phyloP scores from a whole-genome alignment of 2,797 vertebrate genomes.

The Delichon dasypus region DNA sequence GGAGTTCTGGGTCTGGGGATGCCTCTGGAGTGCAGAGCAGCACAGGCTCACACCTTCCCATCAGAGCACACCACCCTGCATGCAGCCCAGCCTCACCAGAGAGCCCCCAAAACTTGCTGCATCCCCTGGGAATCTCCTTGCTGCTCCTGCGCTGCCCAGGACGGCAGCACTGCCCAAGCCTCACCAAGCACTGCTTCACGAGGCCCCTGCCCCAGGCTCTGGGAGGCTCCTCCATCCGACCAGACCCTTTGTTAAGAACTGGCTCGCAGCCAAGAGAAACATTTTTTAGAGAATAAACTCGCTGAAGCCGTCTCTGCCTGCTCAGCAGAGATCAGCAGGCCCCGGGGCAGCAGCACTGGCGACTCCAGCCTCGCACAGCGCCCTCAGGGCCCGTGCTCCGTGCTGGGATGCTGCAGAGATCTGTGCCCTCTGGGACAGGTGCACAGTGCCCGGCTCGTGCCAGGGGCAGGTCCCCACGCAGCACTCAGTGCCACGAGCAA shows the following conservation, averaged over 20 bases:
- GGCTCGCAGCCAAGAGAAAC: constrained; percentile 64
- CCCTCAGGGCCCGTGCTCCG: accelerated
- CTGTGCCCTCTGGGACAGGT: not conserved
- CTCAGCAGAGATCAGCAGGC: not conserved
- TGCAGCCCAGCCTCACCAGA: not conserved
- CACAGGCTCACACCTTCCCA: not conserved
- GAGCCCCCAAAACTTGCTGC: not conserved
- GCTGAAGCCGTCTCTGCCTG: not conserved
- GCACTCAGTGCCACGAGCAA: not conserved
- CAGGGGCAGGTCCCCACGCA: not conserved
- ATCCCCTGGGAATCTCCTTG: not conserved
- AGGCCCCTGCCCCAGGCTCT: constrained; percentile 57
- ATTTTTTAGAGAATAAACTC: constrained; percentile 59
- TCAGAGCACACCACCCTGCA: accelerated
- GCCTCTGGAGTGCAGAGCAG: not conserved
- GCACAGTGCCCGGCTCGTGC: accelerated
- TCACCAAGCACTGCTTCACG: not conserved
- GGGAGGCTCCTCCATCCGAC: constrained; percentile 53
- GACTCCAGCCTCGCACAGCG: not conserved
- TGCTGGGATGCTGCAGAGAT: not conserved
- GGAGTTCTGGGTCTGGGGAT: not conserved
- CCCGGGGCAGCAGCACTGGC: accelerated
- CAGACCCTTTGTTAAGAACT: constrained; percentile 66
- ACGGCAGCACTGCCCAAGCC: not conserved
- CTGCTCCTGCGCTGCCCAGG: not conserved